phyloP scores from a whole-genome alignment of 92 coral and sea anemone species.

The Bergia sp. region DNA sequence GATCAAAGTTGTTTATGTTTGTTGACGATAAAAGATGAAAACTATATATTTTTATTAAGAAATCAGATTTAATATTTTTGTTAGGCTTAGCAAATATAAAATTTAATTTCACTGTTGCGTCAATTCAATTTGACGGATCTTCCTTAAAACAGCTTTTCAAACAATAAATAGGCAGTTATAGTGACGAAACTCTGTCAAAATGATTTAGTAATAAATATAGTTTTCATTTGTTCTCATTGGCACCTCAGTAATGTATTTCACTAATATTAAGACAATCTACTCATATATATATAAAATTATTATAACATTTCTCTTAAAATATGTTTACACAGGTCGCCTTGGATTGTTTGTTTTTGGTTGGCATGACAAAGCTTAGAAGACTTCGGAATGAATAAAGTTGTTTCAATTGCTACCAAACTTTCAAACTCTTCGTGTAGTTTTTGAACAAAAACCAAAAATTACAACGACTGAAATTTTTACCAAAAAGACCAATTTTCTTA shows the following conservation, averaged over 20 bases:
- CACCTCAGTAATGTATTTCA: not conserved
- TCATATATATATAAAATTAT: not conserved
- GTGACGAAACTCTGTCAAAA: not conserved
- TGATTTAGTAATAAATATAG: not conserved
- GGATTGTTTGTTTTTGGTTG: not conserved
- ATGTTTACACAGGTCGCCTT: not conserved
- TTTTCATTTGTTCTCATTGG: not conserved
- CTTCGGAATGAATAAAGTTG: not conserved
- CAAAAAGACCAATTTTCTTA: too few relatives aligned
- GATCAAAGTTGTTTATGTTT: not conserved
- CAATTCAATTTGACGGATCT: not conserved
- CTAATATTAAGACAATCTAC: not conserved
- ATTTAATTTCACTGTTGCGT: not conserved
- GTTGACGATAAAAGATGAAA: not conserved
- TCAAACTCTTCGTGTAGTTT: not conserved
- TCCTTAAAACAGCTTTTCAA: not conserved
- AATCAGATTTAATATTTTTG: not conserved
- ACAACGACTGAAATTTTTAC: not conserved
- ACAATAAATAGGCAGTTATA: not conserved
- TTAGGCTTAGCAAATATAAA: not conserved
- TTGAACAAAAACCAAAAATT: too few relatives aligned
- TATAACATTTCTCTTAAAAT: not conserved
- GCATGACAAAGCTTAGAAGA: not conserved
- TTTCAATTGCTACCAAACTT: not conserved
- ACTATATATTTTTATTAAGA: too few relatives aligned